A percentile compares a stretch with the other conserved stretches of the same genome.
Evolutionary conservation across 2,888 invertebrate genomes (phyloP).

Genomic region (Leptinotarsa rubiginosa): DNA sequence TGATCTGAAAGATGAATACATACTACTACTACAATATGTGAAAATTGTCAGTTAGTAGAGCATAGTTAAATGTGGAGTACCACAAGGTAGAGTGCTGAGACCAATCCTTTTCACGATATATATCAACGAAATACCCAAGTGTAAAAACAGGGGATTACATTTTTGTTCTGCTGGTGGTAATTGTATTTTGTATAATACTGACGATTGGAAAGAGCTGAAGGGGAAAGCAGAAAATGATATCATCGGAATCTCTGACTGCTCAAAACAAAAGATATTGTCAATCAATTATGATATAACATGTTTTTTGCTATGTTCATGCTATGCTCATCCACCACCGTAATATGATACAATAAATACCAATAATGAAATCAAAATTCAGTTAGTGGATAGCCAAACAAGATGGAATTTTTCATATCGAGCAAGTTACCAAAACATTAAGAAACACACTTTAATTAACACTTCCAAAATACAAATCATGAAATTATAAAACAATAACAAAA

Average conservation of each 20-base stretch:
- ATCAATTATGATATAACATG: background rate
- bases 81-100: too few relatives aligned
- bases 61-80: too few relatives aligned
- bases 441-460: too few relatives aligned
- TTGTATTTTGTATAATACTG: background rate
- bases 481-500: too few relatives aligned
- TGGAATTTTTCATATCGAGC: background rate
- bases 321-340: conserved; percentile 5
- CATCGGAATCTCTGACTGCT: background rate
- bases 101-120: too few relatives aligned
- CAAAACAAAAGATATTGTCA: background rate
- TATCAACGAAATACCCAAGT: too few relatives aligned
- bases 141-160: too few relatives aligned
- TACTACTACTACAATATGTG: background rate
- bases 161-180: background rate
- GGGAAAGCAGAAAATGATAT: conserved; percentile 7
- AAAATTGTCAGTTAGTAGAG: background rate
- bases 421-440: background rate
- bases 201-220: background rate
- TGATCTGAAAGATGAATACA: too few relatives aligned
- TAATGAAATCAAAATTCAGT: background rate
- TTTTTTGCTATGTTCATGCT: conserved; percentile 1
- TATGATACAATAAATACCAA: conserved; percentile 9
- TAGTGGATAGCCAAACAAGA: background rate
- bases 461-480: too few relatives aligned